These are phyloP conservation scores for Trichogramma pretiosum DNA, from an alignment of 1,140 invertebrate genomes.

Conservation along the genomic window DNA sequence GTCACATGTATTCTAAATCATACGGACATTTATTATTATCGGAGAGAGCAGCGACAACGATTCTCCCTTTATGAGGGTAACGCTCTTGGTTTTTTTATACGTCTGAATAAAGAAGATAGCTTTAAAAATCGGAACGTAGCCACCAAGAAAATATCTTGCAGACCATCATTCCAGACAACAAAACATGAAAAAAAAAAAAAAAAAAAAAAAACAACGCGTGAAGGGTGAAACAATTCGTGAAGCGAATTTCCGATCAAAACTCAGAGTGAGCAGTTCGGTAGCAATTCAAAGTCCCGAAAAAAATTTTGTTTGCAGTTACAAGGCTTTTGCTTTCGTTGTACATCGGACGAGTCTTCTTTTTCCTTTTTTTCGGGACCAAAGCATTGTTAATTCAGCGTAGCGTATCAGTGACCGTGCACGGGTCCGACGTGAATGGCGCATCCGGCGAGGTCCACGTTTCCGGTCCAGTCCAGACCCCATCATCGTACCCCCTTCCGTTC, in stretches of 20 bases:
- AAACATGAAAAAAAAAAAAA: not conserved
- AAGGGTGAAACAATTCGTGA: slow-evolving; percentile 20
- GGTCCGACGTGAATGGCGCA: slow-evolving; percentile 42
- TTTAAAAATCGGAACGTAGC: too few relatives aligned
- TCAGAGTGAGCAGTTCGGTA: slow-evolving; percentile 6
- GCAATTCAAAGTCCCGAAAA: too few relatives aligned
- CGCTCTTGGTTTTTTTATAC: too few relatives aligned
- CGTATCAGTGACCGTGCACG: slow-evolving; percentile 36
- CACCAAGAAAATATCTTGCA: not conserved
- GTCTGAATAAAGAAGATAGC: too few relatives aligned
- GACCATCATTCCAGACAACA: not conserved
- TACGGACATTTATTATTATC: too few relatives aligned
- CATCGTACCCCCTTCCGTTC: not conserved
- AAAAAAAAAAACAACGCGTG: not conserved
- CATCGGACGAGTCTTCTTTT: slow-evolving; percentile 7
- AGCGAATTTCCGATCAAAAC: slow-evolving; percentile 26
- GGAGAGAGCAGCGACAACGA: too few relatives aligned
- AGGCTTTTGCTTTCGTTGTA: slow-evolving; percentile 21
- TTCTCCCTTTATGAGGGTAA: too few relatives aligned
- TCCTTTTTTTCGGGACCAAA: slow-evolving; percentile 18
- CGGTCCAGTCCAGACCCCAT: slow-evolving; percentile 35
- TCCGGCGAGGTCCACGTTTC: slow-evolving; percentile 42
- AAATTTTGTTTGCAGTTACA: too few relatives aligned
- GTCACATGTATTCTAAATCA: too few relatives aligned
- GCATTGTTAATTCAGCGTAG: slow-evolving; percentile 43